Evolutionary conservation across 2,888 invertebrate species (phyloP).

Genomic region (Allacma fusca): DNA sequence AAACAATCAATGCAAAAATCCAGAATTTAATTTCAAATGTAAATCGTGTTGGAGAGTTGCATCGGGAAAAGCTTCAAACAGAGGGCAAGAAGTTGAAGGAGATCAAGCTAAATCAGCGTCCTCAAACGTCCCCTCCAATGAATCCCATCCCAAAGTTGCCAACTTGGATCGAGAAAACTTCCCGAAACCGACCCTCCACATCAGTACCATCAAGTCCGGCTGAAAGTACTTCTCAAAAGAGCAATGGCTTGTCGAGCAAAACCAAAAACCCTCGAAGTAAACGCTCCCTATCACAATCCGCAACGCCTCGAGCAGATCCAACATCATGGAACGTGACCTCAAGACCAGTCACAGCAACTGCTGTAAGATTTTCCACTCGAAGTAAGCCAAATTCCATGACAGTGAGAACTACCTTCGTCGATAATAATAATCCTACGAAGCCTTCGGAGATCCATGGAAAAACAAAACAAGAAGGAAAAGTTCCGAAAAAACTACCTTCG

Average conservation of each 20-base stretch:
- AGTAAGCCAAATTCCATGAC: background rate
- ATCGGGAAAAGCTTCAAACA: constrained; percentile 4
- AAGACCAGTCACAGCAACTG: constrained; percentile 30
- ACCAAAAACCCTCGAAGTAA: no score
- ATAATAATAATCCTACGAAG: background rate
- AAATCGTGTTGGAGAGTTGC: constrained; percentile 22
- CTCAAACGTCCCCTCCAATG: constrained; percentile 30
- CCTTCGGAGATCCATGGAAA: background rate
- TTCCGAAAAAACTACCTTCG: background rate
- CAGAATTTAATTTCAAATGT: constrained; percentile 19
- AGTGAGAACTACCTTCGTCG: constrained; percentile 6
- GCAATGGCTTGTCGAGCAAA: no score
- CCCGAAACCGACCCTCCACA: no score
- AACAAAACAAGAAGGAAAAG: background rate
- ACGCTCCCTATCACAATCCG: constrained; percentile 20
- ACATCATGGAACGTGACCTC: background rate
- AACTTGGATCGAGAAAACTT: background rate
- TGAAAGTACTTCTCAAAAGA: no score
- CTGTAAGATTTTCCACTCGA: background rate
- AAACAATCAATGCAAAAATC: constrained; percentile 20
- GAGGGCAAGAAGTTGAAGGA: background rate
- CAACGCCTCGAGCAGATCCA: background rate
- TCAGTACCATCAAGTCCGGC: no score
- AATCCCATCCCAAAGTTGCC: no score
- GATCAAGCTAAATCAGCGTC: background rate